These are phyloP conservation scores for Hydrophis major DNA, from an alignment of 2,797 vertebrate genomes.

Conservation along the genomic window DNA sequence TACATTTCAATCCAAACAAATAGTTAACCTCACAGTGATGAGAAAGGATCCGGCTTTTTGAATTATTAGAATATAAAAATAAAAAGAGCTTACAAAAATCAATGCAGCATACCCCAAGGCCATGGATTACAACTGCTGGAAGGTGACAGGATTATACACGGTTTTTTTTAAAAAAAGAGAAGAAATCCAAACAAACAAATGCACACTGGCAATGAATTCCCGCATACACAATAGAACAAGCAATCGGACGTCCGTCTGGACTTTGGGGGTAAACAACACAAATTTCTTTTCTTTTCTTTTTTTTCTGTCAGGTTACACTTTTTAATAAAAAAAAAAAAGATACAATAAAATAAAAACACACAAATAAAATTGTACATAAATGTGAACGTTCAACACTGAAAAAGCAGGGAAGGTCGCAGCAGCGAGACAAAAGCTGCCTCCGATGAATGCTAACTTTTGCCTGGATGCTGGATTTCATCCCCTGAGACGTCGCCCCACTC, in stretches of 20 bases:
- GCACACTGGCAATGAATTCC: constrained; percentile 71
- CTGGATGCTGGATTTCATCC: constrained; percentile 47
- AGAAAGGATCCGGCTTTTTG: constrained; percentile 75
- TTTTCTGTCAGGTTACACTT: constrained; percentile 75
- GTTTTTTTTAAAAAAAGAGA: constrained; percentile 50
- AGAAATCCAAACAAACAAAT: constrained; percentile 40
- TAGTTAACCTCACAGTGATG: constrained; percentile 77
- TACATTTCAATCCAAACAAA: constrained; percentile 71
- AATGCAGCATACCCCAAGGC: constrained; percentile 72
- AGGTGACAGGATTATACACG: constrained; percentile 66
- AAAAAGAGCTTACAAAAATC: constrained; percentile 77
- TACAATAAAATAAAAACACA: constrained; percentile 83
- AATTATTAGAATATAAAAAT: constrained; percentile 80
- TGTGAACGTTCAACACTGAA: constrained; percentile 81
- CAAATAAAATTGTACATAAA: constrained; percentile 84
- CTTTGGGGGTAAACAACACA: constrained; percentile 74
- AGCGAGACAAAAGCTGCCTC: constrained; percentile 83
- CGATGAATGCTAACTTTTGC: constrained; percentile 40
- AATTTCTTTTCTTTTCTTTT: constrained; percentile 43
- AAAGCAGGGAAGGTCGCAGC: constrained; percentile 76
- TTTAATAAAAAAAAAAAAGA: constrained; percentile 73
- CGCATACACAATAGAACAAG: constrained; percentile 74
- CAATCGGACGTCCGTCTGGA: constrained; percentile 62
- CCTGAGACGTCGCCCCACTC: constrained; percentile 50
- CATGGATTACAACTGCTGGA: constrained; percentile 70